phyloP scores from a whole-genome alignment of 2,113 vertebrate species.

The Isichthys henryi region DNA sequence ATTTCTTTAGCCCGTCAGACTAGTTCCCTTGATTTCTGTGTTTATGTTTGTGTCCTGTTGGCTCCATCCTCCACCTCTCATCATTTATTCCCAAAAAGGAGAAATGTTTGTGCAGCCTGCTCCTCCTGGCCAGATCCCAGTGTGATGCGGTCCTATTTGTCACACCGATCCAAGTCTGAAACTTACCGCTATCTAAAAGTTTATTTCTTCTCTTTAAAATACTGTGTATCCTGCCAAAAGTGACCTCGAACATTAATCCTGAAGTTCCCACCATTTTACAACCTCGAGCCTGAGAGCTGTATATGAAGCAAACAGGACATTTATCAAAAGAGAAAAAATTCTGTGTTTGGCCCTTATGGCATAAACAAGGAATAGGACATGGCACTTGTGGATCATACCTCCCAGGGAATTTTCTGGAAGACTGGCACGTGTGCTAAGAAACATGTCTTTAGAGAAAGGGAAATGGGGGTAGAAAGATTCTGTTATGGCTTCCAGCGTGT shows the following conservation, averaged over 20 bases:
- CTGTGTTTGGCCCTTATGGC: not conserved
- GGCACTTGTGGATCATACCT: not conserved
- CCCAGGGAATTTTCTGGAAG: not conserved
- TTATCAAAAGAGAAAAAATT: not conserved
- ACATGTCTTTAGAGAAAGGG: slow-evolving; percentile 30
- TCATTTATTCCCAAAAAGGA: not conserved
- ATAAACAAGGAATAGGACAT: not conserved
- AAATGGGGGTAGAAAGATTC: not conserved
- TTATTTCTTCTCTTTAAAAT: not conserved
- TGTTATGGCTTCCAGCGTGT: not conserved
- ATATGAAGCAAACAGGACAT: slow-evolving; percentile 2
- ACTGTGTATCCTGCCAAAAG: not conserved
- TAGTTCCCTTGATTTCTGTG: not conserved
- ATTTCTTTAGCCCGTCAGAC: not conserved
- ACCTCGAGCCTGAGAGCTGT: not conserved
- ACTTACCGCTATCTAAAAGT: not conserved
- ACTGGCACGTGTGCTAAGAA: not conserved
- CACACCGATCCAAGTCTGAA: not conserved
- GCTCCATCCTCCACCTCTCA: not conserved
- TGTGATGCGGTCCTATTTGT: not conserved
- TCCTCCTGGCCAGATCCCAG: not conserved
- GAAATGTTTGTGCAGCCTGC: not conserved
- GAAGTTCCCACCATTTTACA: not conserved
- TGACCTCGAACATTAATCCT: not conserved
- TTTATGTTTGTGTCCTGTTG: not conserved